Base-by-base conservation (phyloP, 2,113 vertebrate species). In the Channa maculata region DNA sequence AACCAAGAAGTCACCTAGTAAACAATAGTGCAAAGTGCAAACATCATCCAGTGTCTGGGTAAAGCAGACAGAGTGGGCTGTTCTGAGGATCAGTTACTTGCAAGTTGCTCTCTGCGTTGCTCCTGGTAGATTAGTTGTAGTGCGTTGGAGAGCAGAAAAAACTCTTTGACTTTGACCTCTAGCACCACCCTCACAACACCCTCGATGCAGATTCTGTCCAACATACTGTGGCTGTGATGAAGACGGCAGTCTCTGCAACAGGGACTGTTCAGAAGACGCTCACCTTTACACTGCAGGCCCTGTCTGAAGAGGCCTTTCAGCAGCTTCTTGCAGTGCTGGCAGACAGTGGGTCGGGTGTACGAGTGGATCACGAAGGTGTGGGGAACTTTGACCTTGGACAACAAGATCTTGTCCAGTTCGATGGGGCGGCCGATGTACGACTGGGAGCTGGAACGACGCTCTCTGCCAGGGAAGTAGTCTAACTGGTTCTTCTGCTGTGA, bases 361-460 rank as follows among this genome's bases (percentile, higher is more conserved):
- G 98, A 99, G 88, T 99, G 98, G 92, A 99, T 96, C 87, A 96
- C 96, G 34, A 99, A 99, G 0, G 96, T 99, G 89, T 99, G 97
- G 1, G 98, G 97, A 76, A 99, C 97, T 93, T 99, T 99, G 55
- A 99, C 97, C 86, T 98, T 99, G 5, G 96, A 96, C 85, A 98
- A 88, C 61, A 99, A 86, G 71, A 99, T 96, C 94, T 98, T 99
- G 90, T 99, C 98, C 2, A 99, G 93, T 34, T 97, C 95, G 73
- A 99, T 98, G 24, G 98, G 97, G 33, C 97, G 95, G 11, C 98
- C 97, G 10, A 96, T 88, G 67, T 99, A 97, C 0, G 97, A 97
- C 86, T 98, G 97, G 2, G 96, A 98, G 93, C 97, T 97, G 2
- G 96, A 96, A 7, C 97, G 95, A 61, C 97, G 96, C 88, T 98